Evolutionary conservation across 2,888 invertebrate genomes (phyloP).

Genomic region (Orthonevra nobilis): DNA sequence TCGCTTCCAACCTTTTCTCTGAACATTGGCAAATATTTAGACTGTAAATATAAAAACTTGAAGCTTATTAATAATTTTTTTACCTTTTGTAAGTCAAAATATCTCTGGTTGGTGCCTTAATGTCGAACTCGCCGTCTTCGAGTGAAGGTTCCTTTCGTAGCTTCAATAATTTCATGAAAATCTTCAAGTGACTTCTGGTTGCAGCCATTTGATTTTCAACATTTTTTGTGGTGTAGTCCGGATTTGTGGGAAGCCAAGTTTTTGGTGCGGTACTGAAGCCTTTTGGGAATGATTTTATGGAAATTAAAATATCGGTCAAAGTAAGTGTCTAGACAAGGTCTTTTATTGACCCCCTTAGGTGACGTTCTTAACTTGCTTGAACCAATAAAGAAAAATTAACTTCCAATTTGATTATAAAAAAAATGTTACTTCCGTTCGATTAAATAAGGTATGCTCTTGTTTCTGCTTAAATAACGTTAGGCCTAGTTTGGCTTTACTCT

Average conservation of each 20-base stretch:
- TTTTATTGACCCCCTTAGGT: too few relatives aligned
- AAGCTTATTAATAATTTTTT: too few relatives aligned
- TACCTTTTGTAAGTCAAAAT: constrained; percentile 73
- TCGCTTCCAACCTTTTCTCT: constrained; percentile 68
- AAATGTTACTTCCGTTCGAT: too few relatives aligned
- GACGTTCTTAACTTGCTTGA: too few relatives aligned
- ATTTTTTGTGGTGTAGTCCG: constrained; percentile 71
- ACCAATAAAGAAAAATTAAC: too few relatives aligned
- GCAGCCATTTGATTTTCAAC: constrained; percentile 81
- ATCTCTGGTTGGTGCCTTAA: constrained; percentile 53
- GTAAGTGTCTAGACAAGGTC: too few relatives aligned
- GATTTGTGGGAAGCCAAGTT: constrained; percentile 74
- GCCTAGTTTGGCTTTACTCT: too few relatives aligned
- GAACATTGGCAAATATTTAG: neutral
- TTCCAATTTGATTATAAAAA: too few relatives aligned
- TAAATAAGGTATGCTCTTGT: too few relatives aligned
- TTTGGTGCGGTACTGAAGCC: constrained; percentile 72
- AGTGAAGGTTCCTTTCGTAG: constrained; percentile 78
- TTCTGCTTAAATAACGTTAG: too few relatives aligned
- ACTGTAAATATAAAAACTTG: too few relatives aligned
- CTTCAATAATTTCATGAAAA: constrained; percentile 81
- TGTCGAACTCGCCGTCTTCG: constrained; percentile 69
- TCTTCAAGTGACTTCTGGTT: constrained; percentile 81
- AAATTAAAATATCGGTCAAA: too few relatives aligned
- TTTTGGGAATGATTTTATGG: constrained; percentile 10